A percentile compares a stretch with the other conserved stretches of the same genome.
Conservation (phyloP, 2,113 vertebrate genomes). For the Prinia subflava region DNA sequence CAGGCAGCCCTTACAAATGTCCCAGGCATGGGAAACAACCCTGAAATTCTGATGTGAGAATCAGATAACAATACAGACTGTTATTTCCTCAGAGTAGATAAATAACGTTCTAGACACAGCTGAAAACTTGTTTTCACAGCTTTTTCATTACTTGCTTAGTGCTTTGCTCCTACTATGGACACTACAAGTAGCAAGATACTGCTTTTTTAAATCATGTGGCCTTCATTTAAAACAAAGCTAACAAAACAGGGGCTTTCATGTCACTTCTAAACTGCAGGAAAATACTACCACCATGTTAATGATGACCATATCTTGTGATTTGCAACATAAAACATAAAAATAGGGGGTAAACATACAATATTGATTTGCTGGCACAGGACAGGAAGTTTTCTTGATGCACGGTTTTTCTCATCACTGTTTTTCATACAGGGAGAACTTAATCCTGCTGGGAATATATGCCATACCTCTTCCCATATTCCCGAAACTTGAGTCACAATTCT, state of each 20-base stretch:
- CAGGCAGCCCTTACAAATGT: background rate
- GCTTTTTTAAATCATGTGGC: background rate
- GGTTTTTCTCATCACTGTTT: background rate
- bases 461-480: background rate
- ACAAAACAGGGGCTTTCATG: background rate
- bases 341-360: background rate
- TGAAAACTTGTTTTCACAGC: conserved; percentile 42
- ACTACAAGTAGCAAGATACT: background rate
- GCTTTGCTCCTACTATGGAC: background rate
- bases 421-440: background rate
- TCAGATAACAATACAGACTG: background rate
- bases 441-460: background rate
- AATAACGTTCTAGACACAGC: conserved; percentile 18
- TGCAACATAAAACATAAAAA: background rate
- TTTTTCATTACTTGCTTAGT: background rate
- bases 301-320: background rate
- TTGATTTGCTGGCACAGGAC: background rate
- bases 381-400: background rate
- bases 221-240: background rate
- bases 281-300: background rate
- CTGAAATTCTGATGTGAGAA: conserved; percentile 18
- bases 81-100: conserved; percentile 4
- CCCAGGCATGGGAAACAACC: background rate
- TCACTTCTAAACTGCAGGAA: background rate
- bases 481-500: background rate